Evolutionary conservation across 2,797 vertebrate genomes (phyloP).

Genomic region (Hoplostethus atlanticus): DNA sequence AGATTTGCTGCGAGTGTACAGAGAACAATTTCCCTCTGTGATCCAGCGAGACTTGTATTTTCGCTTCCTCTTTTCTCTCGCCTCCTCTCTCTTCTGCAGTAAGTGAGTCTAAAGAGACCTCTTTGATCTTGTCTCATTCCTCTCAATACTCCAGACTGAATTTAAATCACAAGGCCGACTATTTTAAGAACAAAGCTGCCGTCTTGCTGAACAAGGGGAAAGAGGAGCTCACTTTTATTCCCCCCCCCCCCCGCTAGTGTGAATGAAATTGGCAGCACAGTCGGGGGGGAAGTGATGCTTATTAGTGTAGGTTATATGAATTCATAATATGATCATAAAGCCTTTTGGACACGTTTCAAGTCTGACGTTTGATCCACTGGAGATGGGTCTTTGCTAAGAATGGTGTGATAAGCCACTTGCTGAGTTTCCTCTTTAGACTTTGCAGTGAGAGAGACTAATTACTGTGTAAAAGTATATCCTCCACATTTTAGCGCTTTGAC

Average conservation of each 20-base stretch:
- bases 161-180: slow-evolving; percentile 80
- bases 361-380: not conserved
- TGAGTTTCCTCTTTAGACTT: not conserved
- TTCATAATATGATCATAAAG: not conserved
- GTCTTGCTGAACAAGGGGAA: slow-evolving; percentile 73
- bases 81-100: slow-evolving; percentile 64
- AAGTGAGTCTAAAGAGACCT: slow-evolving; percentile 82
- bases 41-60: slow-evolving; percentile 76
- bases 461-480: not conserved
- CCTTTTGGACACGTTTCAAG: slow-evolving; percentile 1
- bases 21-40: slow-evolving; percentile 76
- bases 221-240: slow-evolving; percentile 63
- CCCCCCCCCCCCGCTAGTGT: slow-evolving; percentile 40
- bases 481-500: too few species aligned
- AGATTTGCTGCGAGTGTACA: slow-evolving; percentile 76
- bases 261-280: slow-evolving; percentile 52
- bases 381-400: not conserved
- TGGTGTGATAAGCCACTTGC: not conserved
- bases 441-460: slow-evolving; percentile 13
- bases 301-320: slow-evolving; percentile 53
- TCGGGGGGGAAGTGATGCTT: slow-evolving; percentile 28
- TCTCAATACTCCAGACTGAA: slow-evolving; percentile 79
- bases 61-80: slow-evolving; percentile 46
- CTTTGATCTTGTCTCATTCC: slow-evolving; percentile 84
- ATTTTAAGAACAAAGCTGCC: slow-evolving; percentile 83